Base-by-base conservation (phyloP, 2,113 vertebrate genomes). In the Larimichthys polyactis region DNA sequence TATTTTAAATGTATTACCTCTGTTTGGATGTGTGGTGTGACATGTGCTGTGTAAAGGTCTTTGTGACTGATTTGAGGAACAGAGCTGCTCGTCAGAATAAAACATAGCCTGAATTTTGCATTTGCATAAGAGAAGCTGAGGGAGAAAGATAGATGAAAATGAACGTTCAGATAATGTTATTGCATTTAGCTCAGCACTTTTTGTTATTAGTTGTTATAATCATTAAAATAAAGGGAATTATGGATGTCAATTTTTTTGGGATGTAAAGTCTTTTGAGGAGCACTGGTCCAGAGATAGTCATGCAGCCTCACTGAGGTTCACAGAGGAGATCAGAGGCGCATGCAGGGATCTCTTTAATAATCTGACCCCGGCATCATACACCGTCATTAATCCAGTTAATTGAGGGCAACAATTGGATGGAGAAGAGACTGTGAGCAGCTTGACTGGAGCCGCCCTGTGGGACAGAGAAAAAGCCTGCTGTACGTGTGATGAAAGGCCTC, bases 351-450 rank as follows among this genome's bases (percentile, higher is more conserved):
- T 40, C 24, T 32, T 59, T 48, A 48, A 60, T 60, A 60, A 73
- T 16, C 57, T 32, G 55, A 48, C 22, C 27, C 4, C 1, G 57
- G 57, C 71, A 62, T 60, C 70, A 72, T 52, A 52, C 46, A 52
- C 29, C 32, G 12, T 24, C 48, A 43, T 54, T 75, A 64, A 64
- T 64, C 59, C 72, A 54, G 59, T 75, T 75, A 52, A 75, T 54
- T 54, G 48, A 75, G 48, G 29, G 48, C 32, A 19, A 54, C 59
- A 40, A 64, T 54, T 75, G 48, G 20, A 54, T 43, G 32, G 40
- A 64, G 29, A 51, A 12, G 4, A 73, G 71, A 40, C 46, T 27
- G 29, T 63, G 58, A 75, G 72, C 51, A 62, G 44, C 27, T 64
- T 46, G 69, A 46, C n/a, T 17, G n/a, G 19, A 70, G 51, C 51